Evolutionary conservation across 2,113 vertebrate species (phyloP), one percentile per base, ranked within the genome.

Genomic region (Balaenoptera acutorostrata): DNA sequence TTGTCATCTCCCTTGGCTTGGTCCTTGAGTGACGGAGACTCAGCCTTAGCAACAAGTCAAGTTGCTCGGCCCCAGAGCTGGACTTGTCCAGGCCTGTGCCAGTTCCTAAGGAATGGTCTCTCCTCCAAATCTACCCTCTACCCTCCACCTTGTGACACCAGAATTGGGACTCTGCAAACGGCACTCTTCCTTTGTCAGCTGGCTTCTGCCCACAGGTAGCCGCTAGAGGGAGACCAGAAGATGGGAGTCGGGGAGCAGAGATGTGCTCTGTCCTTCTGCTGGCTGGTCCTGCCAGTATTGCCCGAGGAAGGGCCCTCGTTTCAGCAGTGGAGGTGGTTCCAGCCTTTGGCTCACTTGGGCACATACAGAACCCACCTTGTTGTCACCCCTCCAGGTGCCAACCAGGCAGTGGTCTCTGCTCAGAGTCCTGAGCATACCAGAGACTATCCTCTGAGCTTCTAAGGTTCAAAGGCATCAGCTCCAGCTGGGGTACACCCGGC

Each of bases 381-480:
- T 11, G 13, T 72, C 69, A 61, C 9, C 12, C 21, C 2, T 81
- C 41, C 21, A 11, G n/a, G 13, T 27, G 20, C 27, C 74, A 66
- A 14, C 1, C 5, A 82, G 13, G 20, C 5, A 5, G n/a, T 3
- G 3, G 15, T 1, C 3, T 36, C 13, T 84, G 6, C 25, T 68
- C 11, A 15, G 29, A 39, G 11, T 0, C 12, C 57, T n/a, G 14
- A 23, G 46, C 39, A 29, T 63, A n/a, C 33, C 72, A 3, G n/a
- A 63, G 11, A 33, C 21, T 29, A 31, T 55, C 14, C 44, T 49
- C 18, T 94, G 41, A 41, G 5, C 4, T 14, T 57, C 57, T 66
- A 29, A 57, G 18, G n/a, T 33, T 20, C 52, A 14, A 85, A 66
- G 18, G 1, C 39, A 39, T 36, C 21, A 8, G 11, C 41, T 77